Evolutionary conservation across 2,113 vertebrate species (phyloP).

Genomic region (Myiopsitta monachus): DNA sequence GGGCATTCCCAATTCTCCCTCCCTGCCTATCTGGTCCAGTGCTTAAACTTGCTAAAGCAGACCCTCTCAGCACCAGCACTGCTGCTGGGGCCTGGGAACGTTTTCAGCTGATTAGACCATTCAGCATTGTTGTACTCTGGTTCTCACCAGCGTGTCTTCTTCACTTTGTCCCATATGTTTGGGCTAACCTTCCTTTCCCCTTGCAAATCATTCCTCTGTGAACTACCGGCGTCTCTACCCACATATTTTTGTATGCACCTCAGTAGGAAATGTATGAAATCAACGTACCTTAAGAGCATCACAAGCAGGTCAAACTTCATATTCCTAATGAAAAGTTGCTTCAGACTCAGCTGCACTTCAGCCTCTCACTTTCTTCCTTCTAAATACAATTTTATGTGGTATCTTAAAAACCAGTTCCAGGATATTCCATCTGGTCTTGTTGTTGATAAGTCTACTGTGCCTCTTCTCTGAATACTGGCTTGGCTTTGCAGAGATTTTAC

Average conservation of each 20-base stretch:
- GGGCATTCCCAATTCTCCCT: not conserved
- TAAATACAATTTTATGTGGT: not conserved
- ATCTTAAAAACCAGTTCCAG: conserved; percentile 7
- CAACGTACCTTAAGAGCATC: not conserved
- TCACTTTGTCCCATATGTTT: not conserved
- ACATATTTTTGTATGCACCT: not conserved
- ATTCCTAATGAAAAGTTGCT: not conserved
- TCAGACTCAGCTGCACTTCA: not conserved
- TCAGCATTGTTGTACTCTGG: not conserved
- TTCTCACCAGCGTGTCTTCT: conserved; percentile 18
- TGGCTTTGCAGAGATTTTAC: not conserved
- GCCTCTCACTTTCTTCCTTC: not conserved
- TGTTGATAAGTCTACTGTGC: conserved; percentile 14
- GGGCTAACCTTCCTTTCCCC: conserved; percentile 27
- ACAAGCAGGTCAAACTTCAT: not conserved
- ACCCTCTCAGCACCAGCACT: not conserved
- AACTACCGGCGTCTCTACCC: not conserved
- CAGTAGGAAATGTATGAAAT: conserved; percentile 1
- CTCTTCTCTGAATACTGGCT: not conserved
- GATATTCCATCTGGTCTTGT: conserved; percentile 12
- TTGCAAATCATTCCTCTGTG: not conserved
- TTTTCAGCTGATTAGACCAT: conserved; percentile 3
- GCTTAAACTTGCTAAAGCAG: not conserved
- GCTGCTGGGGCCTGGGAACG: not conserved
- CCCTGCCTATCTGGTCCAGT: not conserved